A percentile compares a stretch with the other conserved stretches of the same genome.
Conservation (phyloP, 2,888 invertebrate genomes). For the Ariolimax columbianus region DNA sequence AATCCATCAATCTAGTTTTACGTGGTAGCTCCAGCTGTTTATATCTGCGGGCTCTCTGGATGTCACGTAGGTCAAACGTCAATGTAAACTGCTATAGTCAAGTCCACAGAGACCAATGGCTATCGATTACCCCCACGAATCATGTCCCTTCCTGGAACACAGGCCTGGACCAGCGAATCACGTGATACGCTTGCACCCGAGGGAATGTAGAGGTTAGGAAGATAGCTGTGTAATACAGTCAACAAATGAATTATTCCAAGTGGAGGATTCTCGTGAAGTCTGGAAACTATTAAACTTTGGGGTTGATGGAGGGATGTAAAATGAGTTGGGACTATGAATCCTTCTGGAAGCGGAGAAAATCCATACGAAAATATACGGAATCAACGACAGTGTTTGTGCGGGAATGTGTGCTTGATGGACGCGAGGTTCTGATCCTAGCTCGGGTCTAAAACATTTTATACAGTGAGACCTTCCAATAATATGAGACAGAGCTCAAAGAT, state of each 20-base stretch:
- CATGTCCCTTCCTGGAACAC: background rate
- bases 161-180: background rate
- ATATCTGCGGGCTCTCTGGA: no score
- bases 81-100: background rate
- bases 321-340: no score
- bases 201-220: background rate
- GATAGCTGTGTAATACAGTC: background rate
- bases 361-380: no score
- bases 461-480: no score
- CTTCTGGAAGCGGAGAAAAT: no score
- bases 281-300: background rate
- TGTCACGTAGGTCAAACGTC: background rate
- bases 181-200: background rate
- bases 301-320: background rate
- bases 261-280: background rate
- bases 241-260: background rate
- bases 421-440: no score
- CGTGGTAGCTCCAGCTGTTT: no score
- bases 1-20: no score
- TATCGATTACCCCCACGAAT: background rate
- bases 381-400: no score
- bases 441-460: no score
- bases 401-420: no score
- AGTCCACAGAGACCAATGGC: background rate
- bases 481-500: no score